phyloP scores from a whole-genome alignment of 2,888 invertebrate species.

The Malthinus seriepunctatus region DNA sequence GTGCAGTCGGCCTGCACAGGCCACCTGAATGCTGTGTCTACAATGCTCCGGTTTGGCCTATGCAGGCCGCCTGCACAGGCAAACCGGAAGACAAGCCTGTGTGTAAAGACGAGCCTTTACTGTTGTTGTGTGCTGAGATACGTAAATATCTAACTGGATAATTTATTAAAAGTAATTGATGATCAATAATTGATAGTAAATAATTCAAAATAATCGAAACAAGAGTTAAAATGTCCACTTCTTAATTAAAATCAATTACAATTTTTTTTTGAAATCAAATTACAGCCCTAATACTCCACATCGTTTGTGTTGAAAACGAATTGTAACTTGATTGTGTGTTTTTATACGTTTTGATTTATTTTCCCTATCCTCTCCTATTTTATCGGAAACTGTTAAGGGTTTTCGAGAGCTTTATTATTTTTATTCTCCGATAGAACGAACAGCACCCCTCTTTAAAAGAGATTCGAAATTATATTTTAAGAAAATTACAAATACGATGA shows the following conservation, averaged over 20 bases:
- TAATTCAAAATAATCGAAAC: too few species aligned
- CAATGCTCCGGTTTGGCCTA: too few species aligned
- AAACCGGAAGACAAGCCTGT: too few species aligned
- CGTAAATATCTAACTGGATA: too few species aligned
- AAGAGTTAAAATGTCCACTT: background rate
- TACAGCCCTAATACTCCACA: conserved; percentile 14
- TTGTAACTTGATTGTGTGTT: conserved; percentile 19
- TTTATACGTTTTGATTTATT: conserved; percentile 21
- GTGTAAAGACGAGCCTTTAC: too few species aligned
- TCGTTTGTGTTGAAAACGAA: conserved; percentile 15
- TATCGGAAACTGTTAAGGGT: background rate
- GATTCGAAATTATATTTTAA: background rate
- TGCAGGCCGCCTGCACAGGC: too few species aligned
- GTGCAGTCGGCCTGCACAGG: too few species aligned
- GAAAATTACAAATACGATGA: background rate
- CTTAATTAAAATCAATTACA: conserved; percentile 22
- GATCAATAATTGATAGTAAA: too few species aligned
- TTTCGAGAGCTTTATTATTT: background rate
- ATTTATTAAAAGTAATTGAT: too few species aligned
- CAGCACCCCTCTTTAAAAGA: too few species aligned
- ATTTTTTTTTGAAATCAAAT: conserved; percentile 20
- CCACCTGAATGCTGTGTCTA: too few species aligned
- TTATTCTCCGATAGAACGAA: background rate
- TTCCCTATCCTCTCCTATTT: conserved; percentile 4
- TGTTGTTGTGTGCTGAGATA: too few species aligned